These are phyloP conservation scores for Notocelia uddmanniana DNA, from an alignment of 2,888 invertebrate genomes.

Conservation along the genomic window DNA sequence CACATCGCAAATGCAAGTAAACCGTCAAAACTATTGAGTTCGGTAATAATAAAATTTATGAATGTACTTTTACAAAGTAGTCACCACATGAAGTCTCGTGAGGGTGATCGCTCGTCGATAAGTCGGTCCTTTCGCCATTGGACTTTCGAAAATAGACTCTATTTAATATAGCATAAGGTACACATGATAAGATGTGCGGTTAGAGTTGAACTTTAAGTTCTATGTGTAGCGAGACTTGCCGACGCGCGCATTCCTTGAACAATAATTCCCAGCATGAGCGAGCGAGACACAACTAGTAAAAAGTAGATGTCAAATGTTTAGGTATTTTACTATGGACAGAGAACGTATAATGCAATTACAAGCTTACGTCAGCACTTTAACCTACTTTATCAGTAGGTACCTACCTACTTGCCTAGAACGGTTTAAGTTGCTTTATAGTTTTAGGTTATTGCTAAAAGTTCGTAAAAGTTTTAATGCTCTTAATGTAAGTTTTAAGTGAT, in stretches of 20 bases:
- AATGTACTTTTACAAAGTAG: conserved; percentile 83
- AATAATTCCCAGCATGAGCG: conserved; percentile 76
- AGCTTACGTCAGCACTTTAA: conserved; percentile 79
- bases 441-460: conserved; percentile 52
- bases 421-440: conserved; percentile 49
- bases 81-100: conserved; percentile 79
- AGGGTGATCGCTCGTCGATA: conserved; percentile 56
- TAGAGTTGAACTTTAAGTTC: conserved; percentile 63
- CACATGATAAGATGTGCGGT: conserved; percentile 45
- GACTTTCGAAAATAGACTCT: conserved; percentile 61
- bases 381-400: conserved; percentile 70
- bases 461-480: conserved; percentile 5
- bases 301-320: conserved; percentile 85
- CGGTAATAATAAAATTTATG: conserved; percentile 76
- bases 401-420: conserved; percentile 50
- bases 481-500: background rate
- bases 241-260: conserved; percentile 84
- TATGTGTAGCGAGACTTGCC: conserved; percentile 77
- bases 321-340: conserved; percentile 81
- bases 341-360: conserved; percentile 81
- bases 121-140: conserved; percentile 48
- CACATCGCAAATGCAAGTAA: conserved; percentile 3
- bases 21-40: conserved; percentile 47
- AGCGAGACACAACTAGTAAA: conserved; percentile 77
- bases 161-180: conserved; percentile 50